phyloP scores from a whole-genome alignment of 2,888 invertebrate genomes.

The Callyntrura sp. region DNA sequence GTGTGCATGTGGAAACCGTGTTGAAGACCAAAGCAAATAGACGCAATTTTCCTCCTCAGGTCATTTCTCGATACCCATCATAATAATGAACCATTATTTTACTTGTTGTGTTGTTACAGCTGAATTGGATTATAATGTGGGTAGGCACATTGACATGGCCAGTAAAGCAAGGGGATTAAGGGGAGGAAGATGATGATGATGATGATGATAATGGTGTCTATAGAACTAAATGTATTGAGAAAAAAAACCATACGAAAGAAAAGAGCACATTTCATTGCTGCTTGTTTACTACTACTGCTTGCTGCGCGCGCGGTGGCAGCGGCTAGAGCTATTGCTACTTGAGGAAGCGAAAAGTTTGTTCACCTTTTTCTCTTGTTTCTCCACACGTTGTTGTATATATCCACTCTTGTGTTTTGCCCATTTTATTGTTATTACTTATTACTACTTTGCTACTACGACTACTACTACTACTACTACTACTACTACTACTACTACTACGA shows the following conservation, averaged over 20 bases:
- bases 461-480: background rate
- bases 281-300: background rate
- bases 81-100: slow-evolving; percentile 1
- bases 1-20: background rate
- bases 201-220: no score
- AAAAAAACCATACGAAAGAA: slow-evolving; percentile 10
- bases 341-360: slow-evolving; percentile 80
- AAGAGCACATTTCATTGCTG: background rate
- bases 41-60: no score
- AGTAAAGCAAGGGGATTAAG: no score
- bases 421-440: slow-evolving; percentile 18
- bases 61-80: background rate
- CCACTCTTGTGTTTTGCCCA: slow-evolving; percentile 47
- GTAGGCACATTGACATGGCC: background rate
- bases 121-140: slow-evolving; percentile 33
- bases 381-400: no score
- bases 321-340: background rate
- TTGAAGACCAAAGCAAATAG: background rate
- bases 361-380: no score
- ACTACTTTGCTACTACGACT: background rate
- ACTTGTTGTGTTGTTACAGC: slow-evolving; percentile 2
- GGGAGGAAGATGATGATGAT: background rate
- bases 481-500: background rate
- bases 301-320: slow-evolving; percentile 15
- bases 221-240: no score